phyloP scores from a whole-genome alignment of 2,888 invertebrate species.

The Tenthredo livida region DNA sequence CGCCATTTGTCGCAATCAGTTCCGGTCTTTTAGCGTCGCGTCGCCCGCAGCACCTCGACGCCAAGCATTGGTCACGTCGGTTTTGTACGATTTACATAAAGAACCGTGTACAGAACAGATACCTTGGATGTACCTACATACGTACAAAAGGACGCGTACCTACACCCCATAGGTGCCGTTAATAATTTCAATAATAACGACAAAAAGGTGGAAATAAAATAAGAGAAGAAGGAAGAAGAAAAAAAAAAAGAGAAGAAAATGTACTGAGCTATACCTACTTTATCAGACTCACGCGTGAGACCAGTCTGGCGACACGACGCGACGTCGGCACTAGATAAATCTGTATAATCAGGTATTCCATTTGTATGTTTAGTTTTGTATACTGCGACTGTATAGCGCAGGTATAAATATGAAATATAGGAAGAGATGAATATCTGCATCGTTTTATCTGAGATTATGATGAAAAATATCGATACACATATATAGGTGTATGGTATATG shows the following conservation, averaged over 20 bases:
- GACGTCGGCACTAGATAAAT: conserved; percentile 23
- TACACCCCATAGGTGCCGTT: conserved; percentile 41
- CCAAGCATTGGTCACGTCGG: conserved; percentile 54
- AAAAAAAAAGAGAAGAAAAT: not conserved
- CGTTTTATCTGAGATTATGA: conserved; percentile 33
- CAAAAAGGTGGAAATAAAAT: not conserved
- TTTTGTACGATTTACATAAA: conserved; percentile 52
- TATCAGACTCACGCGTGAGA: not conserved
- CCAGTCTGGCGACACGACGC: not conserved
- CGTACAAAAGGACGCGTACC: conserved; percentile 35
- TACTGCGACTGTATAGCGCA: not conserved
- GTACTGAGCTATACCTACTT: not conserved
- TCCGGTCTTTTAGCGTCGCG: conserved; percentile 60
- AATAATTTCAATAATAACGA: conserved; percentile 46
- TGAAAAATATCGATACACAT: conserved; percentile 8
- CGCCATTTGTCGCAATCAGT: conserved; percentile 65
- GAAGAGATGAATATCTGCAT: conserved; percentile 10
- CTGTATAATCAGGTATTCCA: not conserved
- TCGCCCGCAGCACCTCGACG: conserved; percentile 52
- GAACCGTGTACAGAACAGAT: conserved; percentile 51
- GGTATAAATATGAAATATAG: not conserved
- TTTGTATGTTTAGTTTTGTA: not conserved
- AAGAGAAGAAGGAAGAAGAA: conserved; percentile 20
- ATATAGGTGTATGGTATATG: no score
- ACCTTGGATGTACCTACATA: not conserved